Evolutionary conservation across 64 coral and sea anemone species (phyloP).

Genomic region (Cladopsammia gracilis): DNA sequence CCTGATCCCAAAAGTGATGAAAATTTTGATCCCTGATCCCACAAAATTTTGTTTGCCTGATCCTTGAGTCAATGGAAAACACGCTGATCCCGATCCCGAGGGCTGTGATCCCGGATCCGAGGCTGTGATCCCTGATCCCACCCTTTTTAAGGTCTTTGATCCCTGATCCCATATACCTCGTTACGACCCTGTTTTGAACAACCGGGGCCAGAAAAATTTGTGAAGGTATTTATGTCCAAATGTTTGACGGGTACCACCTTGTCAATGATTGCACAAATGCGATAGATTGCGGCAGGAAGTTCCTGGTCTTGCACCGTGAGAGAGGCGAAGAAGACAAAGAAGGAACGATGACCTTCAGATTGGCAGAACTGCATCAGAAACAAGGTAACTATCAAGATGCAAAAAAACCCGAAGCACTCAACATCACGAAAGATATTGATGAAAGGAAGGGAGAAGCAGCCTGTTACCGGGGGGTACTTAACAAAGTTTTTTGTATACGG

Average conservation of each 20-base stretch:
- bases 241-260: background rate
- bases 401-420: background rate
- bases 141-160: background rate
- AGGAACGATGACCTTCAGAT: background rate
- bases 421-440: background rate
- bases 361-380: background rate
- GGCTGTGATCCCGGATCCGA: no score
- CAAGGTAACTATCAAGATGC: background rate
- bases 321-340: background rate
- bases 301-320: background rate
- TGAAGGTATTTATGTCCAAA: background rate
- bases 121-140: no score
- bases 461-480: no score
- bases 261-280: background rate
- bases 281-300: background rate
- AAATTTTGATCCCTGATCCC: no score
- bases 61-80: no score
- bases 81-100: no score
- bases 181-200: no score
- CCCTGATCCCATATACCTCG: no score
- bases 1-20: no score
- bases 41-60: no score
- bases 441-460: no score
- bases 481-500: no score
- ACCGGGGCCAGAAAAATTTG: background rate